These are phyloP conservation scores for Bubo bubo DNA, from an alignment of 2,113 vertebrate genomes.

Conservation along the genomic window DNA sequence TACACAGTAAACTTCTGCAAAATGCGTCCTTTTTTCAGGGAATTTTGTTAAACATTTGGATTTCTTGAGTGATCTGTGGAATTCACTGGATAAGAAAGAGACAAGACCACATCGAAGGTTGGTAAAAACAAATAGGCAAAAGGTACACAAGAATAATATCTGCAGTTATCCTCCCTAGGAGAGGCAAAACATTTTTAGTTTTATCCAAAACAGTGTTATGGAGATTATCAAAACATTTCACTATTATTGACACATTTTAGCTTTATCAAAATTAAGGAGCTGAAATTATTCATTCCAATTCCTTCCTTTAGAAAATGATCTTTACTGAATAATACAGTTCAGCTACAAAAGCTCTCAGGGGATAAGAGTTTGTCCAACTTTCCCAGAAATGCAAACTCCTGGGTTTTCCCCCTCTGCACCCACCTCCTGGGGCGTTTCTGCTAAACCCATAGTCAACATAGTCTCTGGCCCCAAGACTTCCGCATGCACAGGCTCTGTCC, in stretches of 20 bases:
- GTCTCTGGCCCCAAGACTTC: background rate
- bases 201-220: background rate
- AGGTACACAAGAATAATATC: background rate
- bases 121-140: background rate
- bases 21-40: background rate
- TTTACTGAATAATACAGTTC: background rate
- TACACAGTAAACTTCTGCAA: background rate
- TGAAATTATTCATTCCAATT: background rate
- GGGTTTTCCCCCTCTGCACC: background rate
- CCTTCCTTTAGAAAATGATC: background rate
- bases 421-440: background rate
- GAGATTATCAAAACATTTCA: slow-evolving; percentile 10
- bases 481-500: background rate
- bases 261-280: background rate
- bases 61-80: background rate
- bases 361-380: background rate
- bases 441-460: too few relatives aligned
- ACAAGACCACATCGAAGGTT: background rate
- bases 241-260: background rate
- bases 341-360: background rate
- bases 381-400: background rate
- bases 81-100: background rate
- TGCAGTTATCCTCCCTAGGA: background rate
- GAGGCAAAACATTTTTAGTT: background rate
- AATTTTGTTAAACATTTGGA: background rate